These are phyloP conservation scores for Asobara japonica DNA, from an alignment of 1,140 invertebrate genomes.

Conservation along the genomic window DNA sequence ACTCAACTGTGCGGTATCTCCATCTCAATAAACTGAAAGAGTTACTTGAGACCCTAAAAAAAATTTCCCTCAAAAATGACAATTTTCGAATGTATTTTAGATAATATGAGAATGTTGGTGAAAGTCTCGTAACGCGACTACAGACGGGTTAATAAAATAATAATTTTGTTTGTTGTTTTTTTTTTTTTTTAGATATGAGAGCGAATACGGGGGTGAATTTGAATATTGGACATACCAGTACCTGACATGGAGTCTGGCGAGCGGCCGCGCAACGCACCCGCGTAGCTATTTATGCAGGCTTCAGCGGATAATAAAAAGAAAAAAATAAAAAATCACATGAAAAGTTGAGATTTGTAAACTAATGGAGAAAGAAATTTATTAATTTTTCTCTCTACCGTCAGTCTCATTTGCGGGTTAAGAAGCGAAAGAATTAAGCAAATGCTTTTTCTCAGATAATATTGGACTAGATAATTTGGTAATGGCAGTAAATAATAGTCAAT, in stretches of 20 bases:
- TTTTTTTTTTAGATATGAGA: conserved; percentile 36
- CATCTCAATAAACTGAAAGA: too few relatives aligned
- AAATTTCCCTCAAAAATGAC: too few relatives aligned
- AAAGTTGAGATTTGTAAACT: conserved; percentile 7
- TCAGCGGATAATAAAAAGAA: conserved; percentile 66
- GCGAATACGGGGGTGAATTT: conserved; percentile 41
- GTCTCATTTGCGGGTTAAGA: conserved; percentile 37
- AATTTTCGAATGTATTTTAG: too few relatives aligned
- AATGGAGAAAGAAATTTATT: conserved; percentile 49
- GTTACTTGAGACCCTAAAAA: too few relatives aligned
- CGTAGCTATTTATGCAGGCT: conserved; percentile 77
- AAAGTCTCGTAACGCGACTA: too few relatives aligned
- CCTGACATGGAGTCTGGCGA: conserved; percentile 78
- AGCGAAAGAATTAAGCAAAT: conserved; percentile 36
- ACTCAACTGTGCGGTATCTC: too few relatives aligned
- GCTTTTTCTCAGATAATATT: neutral
- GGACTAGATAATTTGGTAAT: too few relatives aligned
- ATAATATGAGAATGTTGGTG: too few relatives aligned
- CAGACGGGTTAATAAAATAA: too few relatives aligned
- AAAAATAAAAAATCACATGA: conserved; percentile 62
- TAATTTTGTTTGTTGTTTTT: neutral
- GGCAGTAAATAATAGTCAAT: conserved; percentile 37
- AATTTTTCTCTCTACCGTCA: conserved; percentile 10
- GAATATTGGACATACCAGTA: conserved; percentile 70
- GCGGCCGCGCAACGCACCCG: conserved; percentile 78